Conservation (phyloP, 2,888 invertebrate species). For the Stenchaetothrips biformis region DNA sequence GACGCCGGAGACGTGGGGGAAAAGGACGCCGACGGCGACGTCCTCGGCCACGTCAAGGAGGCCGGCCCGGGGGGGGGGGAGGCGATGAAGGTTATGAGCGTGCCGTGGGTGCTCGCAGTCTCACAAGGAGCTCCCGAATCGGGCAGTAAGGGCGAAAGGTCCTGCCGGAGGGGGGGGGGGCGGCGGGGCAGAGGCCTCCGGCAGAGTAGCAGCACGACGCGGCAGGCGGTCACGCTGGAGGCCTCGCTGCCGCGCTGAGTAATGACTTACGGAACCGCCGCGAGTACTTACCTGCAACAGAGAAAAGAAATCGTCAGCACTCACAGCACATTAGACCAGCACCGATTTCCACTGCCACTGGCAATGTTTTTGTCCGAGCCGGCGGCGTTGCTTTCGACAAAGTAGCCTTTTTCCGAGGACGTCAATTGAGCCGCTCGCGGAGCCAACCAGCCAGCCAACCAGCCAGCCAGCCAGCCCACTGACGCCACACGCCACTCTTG, state of each 20-base stretch:
- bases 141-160: slow-evolving; percentile 14
- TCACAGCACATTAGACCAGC: neutral
- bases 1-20: neutral
- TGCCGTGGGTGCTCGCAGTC: neutral
- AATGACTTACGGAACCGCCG: neutral
- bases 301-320: neutral
- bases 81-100: neutral
- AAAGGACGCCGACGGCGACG: neutral
- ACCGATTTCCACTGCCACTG: too few relatives aligned
- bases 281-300: slow-evolving; percentile 1
- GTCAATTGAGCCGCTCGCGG: neutral
- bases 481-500: too few relatives aligned
- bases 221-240: neutral
- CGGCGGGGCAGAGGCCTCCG: neutral
- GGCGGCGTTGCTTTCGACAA: too few relatives aligned
- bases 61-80: neutral
- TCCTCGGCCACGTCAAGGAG: neutral
- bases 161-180: neutral
- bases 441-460: neutral
- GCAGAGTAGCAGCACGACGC: neutral
- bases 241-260: neutral
- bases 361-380: too few relatives aligned
- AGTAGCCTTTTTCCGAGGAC: too few relatives aligned
- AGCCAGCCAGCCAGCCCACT: too few relatives aligned
- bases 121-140: slow-evolving; percentile 9